Evolutionary conservation across 2,113 vertebrate species (phyloP).

Genomic region (Emydura subglobosa): DNA sequence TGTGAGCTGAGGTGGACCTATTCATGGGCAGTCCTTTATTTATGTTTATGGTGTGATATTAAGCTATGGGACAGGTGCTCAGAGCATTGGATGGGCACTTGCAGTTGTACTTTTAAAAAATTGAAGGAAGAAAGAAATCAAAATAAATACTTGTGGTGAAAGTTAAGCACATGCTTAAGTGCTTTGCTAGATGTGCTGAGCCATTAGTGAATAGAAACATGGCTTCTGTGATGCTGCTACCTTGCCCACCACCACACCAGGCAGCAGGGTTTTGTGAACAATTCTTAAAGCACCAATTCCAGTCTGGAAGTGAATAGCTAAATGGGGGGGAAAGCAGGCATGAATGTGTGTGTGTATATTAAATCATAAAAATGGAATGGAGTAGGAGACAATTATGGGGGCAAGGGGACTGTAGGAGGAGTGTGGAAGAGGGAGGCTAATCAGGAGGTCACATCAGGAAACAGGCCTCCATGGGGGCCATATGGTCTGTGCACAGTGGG

Average conservation of each 20-base stretch:
- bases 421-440: not conserved
- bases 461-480: not conserved
- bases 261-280: too few species aligned
- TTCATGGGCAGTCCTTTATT: not conserved
- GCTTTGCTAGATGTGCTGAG: not conserved
- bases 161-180: accelerated
- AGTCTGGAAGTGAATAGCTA: not conserved
- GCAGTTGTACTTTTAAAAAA: not conserved
- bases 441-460: not conserved
- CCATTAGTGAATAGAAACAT: not conserved
- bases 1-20: too few species aligned
- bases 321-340: not conserved
- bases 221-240: too few species aligned
- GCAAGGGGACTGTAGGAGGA: not conserved
- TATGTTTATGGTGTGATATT: not conserved
- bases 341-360: accelerated
- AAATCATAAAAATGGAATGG: not conserved
- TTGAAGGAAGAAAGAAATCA: too few species aligned
- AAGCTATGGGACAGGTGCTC: not conserved
- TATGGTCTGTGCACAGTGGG: accelerated
- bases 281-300: too few species aligned
- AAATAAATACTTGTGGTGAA: not conserved
- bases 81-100: accelerated
- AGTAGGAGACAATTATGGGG: not conserved
- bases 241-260: too few species aligned